Conservation (phyloP, 1,140 invertebrate species). For the Meloidogyne hapla region DNA sequence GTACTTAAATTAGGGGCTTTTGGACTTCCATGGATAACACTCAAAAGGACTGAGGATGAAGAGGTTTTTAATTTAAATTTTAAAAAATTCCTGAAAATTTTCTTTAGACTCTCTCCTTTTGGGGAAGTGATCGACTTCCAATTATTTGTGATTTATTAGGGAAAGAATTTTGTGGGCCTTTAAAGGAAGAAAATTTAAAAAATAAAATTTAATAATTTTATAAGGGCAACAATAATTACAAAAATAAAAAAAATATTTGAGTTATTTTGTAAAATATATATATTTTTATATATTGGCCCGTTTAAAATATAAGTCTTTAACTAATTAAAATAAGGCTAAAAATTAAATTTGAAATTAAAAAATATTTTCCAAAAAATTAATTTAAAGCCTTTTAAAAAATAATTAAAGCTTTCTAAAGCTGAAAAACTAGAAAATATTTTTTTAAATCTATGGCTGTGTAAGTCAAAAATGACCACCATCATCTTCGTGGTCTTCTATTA, state of each 20-base stretch:
- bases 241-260: background rate
- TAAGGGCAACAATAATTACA: background rate
- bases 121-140: constrained; percentile 19
- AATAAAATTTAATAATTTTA: background rate
- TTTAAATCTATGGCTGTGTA: background rate
- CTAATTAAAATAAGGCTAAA: background rate
- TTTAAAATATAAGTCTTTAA: too few species aligned
- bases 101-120: background rate
- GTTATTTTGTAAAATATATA: too few species aligned
- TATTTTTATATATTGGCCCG: too few species aligned
- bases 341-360: background rate
- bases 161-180: constrained; percentile 9
- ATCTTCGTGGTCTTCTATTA: constrained; percentile 27
- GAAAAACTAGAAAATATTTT: background rate
- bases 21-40: constrained; percentile 20
- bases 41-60: background rate
- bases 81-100: background rate
- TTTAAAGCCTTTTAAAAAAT: background rate
- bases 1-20: constrained; percentile 3
- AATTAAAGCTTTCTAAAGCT: background rate
- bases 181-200: background rate
- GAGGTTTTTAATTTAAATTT: background rate
- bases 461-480: constrained; percentile 4
- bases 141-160: constrained; percentile 20
- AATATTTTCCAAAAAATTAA: background rate